Percentiles rank a stretch among this genome's conserved stretches.
phyloP scores from a whole-genome alignment of 2,888 invertebrate genomes.

The Lasius platythorax region DNA sequence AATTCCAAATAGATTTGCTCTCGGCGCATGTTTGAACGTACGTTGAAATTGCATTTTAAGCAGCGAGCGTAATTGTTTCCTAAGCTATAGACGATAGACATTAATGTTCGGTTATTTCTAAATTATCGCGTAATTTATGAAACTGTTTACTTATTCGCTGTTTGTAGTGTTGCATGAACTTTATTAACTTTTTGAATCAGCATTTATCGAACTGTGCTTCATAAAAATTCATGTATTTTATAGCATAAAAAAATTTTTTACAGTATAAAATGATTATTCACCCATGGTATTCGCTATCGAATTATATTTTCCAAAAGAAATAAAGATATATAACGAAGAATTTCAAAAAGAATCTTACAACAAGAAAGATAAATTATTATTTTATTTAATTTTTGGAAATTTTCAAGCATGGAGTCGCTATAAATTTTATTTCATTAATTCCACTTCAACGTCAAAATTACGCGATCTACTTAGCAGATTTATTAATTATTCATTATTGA shows the following conservation, averaged over 20 bases:
- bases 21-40: neutral
- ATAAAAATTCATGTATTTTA: neutral
- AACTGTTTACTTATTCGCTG: neutral
- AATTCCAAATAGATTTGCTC: constrained; percentile 46
- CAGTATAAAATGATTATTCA: neutral
- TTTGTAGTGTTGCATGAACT: neutral
- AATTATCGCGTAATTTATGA: neutral
- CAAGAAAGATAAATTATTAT: neutral
- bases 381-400: neutral
- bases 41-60: constrained; percentile 27
- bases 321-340: neutral
- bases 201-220: neutral
- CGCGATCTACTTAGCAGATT: neutral
- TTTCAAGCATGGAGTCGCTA: neutral
- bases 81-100: neutral
- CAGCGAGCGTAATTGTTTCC: constrained; percentile 25
- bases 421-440: constrained; percentile 3
- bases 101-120: constrained; percentile 3
- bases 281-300: neutral
- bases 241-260: neutral
- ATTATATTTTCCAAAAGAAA: neutral
- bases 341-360: neutral
- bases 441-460: neutral
- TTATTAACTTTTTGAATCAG: neutral
- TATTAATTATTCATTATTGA: constrained; percentile 31